Evolutionary conservation across 1,140 invertebrate species (phyloP).

Genomic region (Psilanteris sp.): DNA sequence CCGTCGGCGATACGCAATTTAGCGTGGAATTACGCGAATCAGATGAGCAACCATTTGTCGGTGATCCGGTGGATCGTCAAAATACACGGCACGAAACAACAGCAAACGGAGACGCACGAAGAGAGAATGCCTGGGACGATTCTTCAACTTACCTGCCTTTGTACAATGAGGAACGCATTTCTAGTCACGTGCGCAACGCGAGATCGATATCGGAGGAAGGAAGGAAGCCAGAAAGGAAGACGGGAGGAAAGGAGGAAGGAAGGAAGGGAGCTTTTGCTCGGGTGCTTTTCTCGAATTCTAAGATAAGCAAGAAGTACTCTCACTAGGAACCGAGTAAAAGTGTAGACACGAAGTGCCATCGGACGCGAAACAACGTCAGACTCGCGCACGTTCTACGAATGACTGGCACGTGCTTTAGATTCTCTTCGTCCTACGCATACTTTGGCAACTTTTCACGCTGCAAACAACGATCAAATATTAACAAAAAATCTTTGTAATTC

Average conservation of each 20-base stretch:
- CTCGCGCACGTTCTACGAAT: slow-evolving; percentile 33
- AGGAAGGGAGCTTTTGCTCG: slow-evolving; percentile 31
- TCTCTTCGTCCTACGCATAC: slow-evolving; percentile 12
- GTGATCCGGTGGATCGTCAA: slow-evolving; percentile 17
- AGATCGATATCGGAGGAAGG: slow-evolving; percentile 32
- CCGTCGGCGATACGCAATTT: slow-evolving; percentile 5
- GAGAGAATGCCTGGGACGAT: slow-evolving; percentile 3
- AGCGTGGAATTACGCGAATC: slow-evolving; percentile 13
- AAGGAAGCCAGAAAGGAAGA: neutral
- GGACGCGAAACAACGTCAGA: slow-evolving; percentile 42
- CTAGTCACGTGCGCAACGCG: slow-evolving; percentile 34
- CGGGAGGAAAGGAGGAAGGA: neutral
- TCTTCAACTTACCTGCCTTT: slow-evolving; percentile 11
- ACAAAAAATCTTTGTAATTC: too few relatives aligned
- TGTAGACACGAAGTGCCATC: slow-evolving; percentile 39
- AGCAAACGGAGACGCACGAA: slow-evolving; percentile 12
- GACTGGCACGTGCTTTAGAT: slow-evolving; percentile 39
- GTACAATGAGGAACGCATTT: slow-evolving; percentile 23
- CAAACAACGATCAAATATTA: too few relatives aligned
- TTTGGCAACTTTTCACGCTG: slow-evolving; percentile 10
- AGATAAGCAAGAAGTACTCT: slow-evolving; percentile 41
- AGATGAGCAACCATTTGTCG: slow-evolving; percentile 31
- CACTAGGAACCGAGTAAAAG: slow-evolving; percentile 33
- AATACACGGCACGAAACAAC: slow-evolving; percentile 38
- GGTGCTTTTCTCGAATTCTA: slow-evolving; percentile 36